phyloP scores from a whole-genome alignment of 2,113 vertebrate genomes.

The Antechinus stuartii region DNA sequence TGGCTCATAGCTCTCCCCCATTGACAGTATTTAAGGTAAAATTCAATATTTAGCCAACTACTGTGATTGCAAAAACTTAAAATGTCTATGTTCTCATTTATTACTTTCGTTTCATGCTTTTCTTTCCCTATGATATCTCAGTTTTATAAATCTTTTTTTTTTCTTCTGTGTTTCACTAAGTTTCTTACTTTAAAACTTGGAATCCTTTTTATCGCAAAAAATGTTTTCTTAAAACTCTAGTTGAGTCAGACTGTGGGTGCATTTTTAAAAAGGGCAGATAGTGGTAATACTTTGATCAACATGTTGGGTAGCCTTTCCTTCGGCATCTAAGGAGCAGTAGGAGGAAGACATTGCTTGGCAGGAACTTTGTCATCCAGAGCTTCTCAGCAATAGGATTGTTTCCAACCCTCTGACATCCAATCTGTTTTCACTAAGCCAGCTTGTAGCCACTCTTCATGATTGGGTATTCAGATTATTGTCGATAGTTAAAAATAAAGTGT shows the following conservation, averaged over 20 bases:
- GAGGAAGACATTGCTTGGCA: neutral
- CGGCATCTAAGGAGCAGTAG: neutral
- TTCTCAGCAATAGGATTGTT: neutral
- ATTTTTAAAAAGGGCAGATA: fast-evolving
- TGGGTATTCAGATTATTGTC: neutral
- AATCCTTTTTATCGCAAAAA: neutral
- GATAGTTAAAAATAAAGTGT: slow-evolving; percentile 28
- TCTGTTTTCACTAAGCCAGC: neutral
- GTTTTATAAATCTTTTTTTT: neutral
- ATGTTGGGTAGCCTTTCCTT: neutral
- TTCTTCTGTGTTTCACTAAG: slow-evolving; percentile 19
- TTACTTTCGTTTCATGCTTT: slow-evolving; percentile 25
- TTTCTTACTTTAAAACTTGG: neutral
- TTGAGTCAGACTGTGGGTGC: slow-evolving; percentile 7
- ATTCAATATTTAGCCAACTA: slow-evolving; percentile 45
- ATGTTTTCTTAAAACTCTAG: neutral
- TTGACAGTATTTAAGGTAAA: slow-evolving; percentile 56
- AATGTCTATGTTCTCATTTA: slow-evolving; percentile 10
- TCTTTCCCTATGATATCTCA: slow-evolving; percentile 4
- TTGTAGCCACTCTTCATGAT: neutral
- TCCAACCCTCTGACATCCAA: neutral
- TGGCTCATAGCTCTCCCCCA: slow-evolving; percentile 59
- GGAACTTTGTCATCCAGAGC: neutral
- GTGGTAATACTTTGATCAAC: neutral
- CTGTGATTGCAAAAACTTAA: slow-evolving; percentile 12